Base-by-base conservation (phyloP, 2,113 vertebrate species). In the Atractosteus spatula region DNA sequence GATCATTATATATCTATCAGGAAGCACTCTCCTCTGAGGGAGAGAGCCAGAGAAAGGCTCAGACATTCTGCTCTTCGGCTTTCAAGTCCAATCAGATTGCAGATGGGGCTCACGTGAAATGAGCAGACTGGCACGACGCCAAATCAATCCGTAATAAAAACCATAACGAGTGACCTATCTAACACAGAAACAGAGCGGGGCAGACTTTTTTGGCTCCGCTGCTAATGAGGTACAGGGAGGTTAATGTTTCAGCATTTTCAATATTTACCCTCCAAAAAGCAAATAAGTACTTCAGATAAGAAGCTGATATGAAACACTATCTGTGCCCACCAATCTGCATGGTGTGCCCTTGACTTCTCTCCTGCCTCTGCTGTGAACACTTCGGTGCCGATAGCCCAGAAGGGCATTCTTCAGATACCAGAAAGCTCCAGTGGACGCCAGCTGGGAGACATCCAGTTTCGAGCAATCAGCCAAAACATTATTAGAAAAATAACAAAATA, bases 181-280 rank as follows among this genome's bases (percentile, higher is more conserved):
- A 10, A 51, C 47, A 51, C 47, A 51, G 47, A 51, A 51, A 10
- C 1, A 5, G 10, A 51, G 47, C 47, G 10, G 47, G 47, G 5
- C 10, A 10, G 47, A 10, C 10, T 65, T 67, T 51, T 63, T 47
- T 63, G 66, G 66, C 66, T 13, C 12, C 66, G 5, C 29, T 63
- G 7, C 57, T 68, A 74, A 74, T 69, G 56, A 74, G 65, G 59
- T 47, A 55, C 57, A 43, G 29, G 12, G 66, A 41, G 67, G 57
- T 55, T 62, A 69, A 68, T 68, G 72, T 63, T 11, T 45, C 57
- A 43, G 45, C n/a, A 67, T n/a, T 69, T 62, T 68, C 59, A 51
- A 74, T 45, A 62, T 62, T 69, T 51, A 62, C 41, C 66, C 57
- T 74, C 68, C 57, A 56, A n/a, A 62, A 54, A 41, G 29, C 56